Conservation (phyloP, 1,140 invertebrate genomes). For the Hetaerina americana region DNA sequence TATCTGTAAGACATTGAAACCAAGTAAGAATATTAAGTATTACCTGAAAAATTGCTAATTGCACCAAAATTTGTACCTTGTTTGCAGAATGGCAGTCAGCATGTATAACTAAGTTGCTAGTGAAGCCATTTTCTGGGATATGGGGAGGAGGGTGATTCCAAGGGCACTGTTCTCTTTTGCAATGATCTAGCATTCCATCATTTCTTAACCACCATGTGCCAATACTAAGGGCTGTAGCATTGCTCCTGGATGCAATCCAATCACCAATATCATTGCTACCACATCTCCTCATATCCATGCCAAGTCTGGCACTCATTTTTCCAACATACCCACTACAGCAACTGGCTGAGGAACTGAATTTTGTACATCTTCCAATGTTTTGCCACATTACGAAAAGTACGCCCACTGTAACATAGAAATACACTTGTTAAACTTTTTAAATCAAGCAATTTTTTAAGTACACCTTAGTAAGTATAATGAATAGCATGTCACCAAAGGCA, state of each 20-base stretch:
- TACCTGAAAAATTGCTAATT: conserved; percentile 44
- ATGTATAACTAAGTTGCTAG: conserved; percentile 46
- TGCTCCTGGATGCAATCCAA: background rate
- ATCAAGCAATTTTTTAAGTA: too few species aligned
- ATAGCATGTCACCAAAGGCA: too few species aligned
- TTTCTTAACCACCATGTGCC: too few species aligned
- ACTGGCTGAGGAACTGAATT: background rate
- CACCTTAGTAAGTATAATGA: too few species aligned
- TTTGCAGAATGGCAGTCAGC: conserved; percentile 60
- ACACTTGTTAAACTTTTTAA: background rate
- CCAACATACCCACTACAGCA: background rate
- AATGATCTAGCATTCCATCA: background rate
- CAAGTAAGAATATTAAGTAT: conserved; percentile 52
- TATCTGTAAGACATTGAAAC: conserved; percentile 45
- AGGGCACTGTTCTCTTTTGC: background rate
- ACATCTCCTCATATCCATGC: background rate
- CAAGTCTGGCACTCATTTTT: background rate
- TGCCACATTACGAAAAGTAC: conserved; percentile 58
- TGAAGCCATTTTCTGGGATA: conserved; percentile 28
- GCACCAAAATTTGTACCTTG: conserved; percentile 50
- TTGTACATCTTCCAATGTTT: conserved; percentile 45
- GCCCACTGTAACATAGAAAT: conserved; percentile 36
- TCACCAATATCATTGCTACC: background rate
- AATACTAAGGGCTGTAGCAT: background rate
- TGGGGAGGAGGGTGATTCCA: background rate